A percentile compares a stretch with the other conserved stretches of the same genome.
Conservation (phyloP, 1,140 invertebrate species). For the Panulirus ornatus region DNA sequence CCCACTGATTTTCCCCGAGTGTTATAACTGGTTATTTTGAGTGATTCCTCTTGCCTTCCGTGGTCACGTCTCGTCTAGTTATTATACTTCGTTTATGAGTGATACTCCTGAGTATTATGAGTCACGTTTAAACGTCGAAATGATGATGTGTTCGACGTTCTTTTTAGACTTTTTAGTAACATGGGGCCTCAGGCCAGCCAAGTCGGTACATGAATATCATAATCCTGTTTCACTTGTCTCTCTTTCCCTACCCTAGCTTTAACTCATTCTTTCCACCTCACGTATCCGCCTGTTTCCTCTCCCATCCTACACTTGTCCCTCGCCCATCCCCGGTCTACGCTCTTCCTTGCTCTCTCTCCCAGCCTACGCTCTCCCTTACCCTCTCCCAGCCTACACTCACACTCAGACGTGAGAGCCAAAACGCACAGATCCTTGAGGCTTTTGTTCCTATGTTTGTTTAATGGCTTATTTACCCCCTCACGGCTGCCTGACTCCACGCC, state of each 20-base stretch:
- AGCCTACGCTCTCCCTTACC: not conserved
- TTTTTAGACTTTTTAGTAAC: too few species aligned
- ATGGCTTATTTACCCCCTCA: not conserved
- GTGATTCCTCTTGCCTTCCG: too few species aligned
- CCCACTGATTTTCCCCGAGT: too few species aligned
- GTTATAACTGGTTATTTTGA: too few species aligned
- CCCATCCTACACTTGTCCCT: not conserved
- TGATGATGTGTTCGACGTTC: too few species aligned
- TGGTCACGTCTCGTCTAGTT: too few species aligned
- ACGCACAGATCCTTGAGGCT: not conserved
- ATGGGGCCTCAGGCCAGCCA: too few species aligned
- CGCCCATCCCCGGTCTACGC: not conserved
- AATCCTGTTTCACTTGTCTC: not conserved
- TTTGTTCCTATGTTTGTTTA: constrained; percentile 25
- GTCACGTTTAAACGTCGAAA: too few species aligned
- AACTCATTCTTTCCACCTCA: not conserved
- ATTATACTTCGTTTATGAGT: too few species aligned
- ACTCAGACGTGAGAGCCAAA: not conserved
- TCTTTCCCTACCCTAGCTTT: not conserved
- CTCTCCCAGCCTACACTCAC: not conserved
- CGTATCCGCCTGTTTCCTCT: not conserved
- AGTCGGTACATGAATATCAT: not conserved
- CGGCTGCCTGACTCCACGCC: not conserved
- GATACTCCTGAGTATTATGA: too few species aligned
- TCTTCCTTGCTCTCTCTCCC: not conserved